phyloP scores from a whole-genome alignment of 2,888 invertebrate genomes.

The Lasioglossum leucozonium region DNA sequence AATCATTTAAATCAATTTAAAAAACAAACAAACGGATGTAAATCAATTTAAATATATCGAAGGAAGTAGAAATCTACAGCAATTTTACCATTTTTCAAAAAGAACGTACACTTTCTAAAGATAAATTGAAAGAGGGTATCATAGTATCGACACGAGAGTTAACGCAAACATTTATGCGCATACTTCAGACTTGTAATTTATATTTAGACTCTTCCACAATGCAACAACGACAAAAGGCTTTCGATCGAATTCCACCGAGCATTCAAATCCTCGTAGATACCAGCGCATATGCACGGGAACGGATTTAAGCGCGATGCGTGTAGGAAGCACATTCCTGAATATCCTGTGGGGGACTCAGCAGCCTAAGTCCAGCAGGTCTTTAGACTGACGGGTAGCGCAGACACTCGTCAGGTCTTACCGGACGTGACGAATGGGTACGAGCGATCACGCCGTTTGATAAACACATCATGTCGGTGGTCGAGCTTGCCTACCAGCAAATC shows the following conservation, averaged over 20 bases:
- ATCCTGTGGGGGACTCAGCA: constrained; percentile 50
- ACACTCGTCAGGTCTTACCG: constrained; percentile 57
- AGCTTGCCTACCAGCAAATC: constrained; percentile 61
- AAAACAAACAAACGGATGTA: too few relatives aligned
- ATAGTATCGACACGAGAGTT: not conserved
- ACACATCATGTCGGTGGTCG: constrained; percentile 67
- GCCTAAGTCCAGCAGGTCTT: constrained; percentile 53
- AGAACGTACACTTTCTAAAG: not conserved
- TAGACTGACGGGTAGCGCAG: constrained; percentile 18
- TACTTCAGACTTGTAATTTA: not conserved
- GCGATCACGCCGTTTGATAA: constrained; percentile 67
- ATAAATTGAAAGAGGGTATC: not conserved
- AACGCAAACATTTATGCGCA: not conserved
- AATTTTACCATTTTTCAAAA: not conserved
- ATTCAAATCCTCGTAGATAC: not conserved
- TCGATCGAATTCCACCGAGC: not conserved
- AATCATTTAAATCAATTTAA: not conserved
- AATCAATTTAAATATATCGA: not conserved
- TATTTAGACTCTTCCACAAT: not conserved
- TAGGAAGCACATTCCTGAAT: constrained; percentile 49
- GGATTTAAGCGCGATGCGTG: constrained; percentile 9
- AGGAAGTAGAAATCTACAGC: not conserved
- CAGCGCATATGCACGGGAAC: constrained; percentile 14
- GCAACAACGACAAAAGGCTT: not conserved
- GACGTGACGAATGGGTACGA: constrained; percentile 69